Conservation (phyloP, 92 coral and sea anemone genomes). For the Montipora capitata region DNA sequence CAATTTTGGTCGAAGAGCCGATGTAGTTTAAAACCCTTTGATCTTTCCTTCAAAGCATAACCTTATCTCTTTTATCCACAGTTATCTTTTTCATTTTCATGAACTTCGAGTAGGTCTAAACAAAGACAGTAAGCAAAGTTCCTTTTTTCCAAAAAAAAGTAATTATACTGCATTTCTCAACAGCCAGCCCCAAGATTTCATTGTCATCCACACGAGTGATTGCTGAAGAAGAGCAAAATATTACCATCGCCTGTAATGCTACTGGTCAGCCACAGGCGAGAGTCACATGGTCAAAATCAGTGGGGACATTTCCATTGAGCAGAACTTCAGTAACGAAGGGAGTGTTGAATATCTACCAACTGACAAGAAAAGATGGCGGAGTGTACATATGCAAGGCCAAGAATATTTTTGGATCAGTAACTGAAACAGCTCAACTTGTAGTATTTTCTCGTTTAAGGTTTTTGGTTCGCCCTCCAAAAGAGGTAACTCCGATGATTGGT, state of each 20-base stretch:
- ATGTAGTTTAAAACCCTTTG: too few relatives aligned
- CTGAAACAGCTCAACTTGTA: conserved; percentile 30
- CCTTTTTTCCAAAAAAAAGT: too few relatives aligned
- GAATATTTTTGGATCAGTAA: conserved; percentile 38
- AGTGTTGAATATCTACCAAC: conserved; percentile 3
- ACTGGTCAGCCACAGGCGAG: conserved; percentile 48
- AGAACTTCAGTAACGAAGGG: not conserved
- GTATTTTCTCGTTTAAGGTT: conserved; percentile 42
- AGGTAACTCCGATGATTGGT: not conserved
- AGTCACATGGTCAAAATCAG: conserved; percentile 49
- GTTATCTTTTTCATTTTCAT: too few relatives aligned
- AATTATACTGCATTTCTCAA: not conserved
- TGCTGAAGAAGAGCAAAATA: conserved; percentile 26
- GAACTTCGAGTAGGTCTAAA: too few relatives aligned
- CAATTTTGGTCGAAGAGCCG: too few relatives aligned
- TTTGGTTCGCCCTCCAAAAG: conserved; percentile 25
- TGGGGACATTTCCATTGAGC: conserved; percentile 22
- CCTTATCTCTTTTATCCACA: too few relatives aligned
- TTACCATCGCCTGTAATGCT: conserved; percentile 48
- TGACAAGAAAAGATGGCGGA: conserved; percentile 36
- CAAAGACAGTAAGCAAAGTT: too few relatives aligned
- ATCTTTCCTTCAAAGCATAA: too few relatives aligned
- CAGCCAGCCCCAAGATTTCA: conserved; percentile 35
- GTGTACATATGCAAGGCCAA: conserved; percentile 31
- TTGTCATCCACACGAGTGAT: conserved; percentile 32